Percentiles rank a stretch among this genome's conserved stretches.
Evolutionary conservation across 1,140 invertebrate species (phyloP).

Genomic region (Drosophila navojoa): DNA sequence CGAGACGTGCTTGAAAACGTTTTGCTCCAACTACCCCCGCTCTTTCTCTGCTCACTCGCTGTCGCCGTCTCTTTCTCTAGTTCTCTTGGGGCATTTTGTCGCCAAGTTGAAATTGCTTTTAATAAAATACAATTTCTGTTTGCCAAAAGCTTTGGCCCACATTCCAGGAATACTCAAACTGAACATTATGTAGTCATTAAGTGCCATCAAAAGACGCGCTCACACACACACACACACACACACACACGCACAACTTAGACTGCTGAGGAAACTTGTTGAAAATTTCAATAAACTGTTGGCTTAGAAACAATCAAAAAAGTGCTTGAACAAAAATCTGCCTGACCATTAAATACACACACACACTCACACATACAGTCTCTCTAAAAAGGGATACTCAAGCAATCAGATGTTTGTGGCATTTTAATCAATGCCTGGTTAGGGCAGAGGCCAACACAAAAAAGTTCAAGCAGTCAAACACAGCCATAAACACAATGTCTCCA

Average conservation of each 20-base stretch:
- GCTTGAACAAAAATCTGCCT: slow-evolving; percentile 50
- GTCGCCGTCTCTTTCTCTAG: not conserved
- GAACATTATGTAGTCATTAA: slow-evolving; percentile 74
- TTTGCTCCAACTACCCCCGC: slow-evolving; percentile 3
- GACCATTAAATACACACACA: slow-evolving; percentile 63
- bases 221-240: slow-evolving; percentile 9
- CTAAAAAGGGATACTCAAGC: slow-evolving; percentile 19
- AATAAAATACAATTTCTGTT: slow-evolving; percentile 75
- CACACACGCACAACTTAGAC: slow-evolving; percentile 2
- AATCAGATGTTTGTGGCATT: slow-evolving; percentile 59
- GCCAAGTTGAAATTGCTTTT: slow-evolving; percentile 77
- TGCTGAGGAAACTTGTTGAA: slow-evolving; percentile 41
- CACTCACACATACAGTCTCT: slow-evolving; percentile 36
- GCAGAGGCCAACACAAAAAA: slow-evolving; percentile 52
- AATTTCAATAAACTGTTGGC: slow-evolving; percentile 69
- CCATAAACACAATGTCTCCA: slow-evolving; percentile 32
- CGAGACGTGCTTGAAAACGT: slow-evolving; percentile 57
- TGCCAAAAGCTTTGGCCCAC: slow-evolving; percentile 51
- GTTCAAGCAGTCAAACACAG: slow-evolving; percentile 34
- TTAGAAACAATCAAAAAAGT: slow-evolving; percentile 28
- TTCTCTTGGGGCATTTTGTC: slow-evolving; percentile 56
- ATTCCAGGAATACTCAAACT: slow-evolving; percentile 58
- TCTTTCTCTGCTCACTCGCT: not conserved
- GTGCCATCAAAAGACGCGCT: slow-evolving; percentile 42
- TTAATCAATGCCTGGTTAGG: slow-evolving; percentile 65